Conservation (phyloP, 2,113 vertebrate genomes). For the Amphiprion ocellaris region DNA sequence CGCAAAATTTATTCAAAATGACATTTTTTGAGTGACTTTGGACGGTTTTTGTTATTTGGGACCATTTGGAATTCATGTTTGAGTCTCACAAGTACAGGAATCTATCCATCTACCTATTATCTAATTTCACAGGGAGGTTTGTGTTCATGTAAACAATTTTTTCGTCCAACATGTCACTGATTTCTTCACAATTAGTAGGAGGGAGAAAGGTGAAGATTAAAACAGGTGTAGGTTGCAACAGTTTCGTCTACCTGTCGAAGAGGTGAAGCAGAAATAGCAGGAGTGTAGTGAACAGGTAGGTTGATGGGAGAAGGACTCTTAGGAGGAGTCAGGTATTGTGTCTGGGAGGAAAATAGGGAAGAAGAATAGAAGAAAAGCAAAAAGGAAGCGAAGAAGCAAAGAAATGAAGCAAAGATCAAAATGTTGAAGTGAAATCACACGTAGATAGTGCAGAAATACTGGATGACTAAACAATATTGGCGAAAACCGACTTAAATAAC, state of each 20-base stretch:
- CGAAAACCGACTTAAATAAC: no score
- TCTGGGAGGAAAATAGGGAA: conserved; percentile 45
- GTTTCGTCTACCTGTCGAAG: conserved; percentile 78
- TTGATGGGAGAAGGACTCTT: conserved; percentile 80
- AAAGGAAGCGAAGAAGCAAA: background rate
- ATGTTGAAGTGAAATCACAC: background rate
- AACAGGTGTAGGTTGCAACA: background rate
- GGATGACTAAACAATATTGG: no score
- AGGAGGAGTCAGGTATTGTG: conserved; percentile 70
- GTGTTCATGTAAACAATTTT: no score
- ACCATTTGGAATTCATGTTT: no score
- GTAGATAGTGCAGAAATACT: background rate
- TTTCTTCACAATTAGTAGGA: background rate
- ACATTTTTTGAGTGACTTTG: no score
- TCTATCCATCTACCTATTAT: no score
- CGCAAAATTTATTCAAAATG: no score
- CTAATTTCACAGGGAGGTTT: no score
- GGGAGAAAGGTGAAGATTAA: background rate
- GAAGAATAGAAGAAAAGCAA: background rate
- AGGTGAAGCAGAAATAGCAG: conserved; percentile 83
- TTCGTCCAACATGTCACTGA: no score
- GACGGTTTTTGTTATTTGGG: no score
- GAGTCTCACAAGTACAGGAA: no score
- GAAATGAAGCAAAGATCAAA: background rate
- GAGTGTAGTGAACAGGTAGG: conserved; percentile 84